Base-by-base conservation (phyloP, 2,888 invertebrate species). In the Aromia moschata region DNA sequence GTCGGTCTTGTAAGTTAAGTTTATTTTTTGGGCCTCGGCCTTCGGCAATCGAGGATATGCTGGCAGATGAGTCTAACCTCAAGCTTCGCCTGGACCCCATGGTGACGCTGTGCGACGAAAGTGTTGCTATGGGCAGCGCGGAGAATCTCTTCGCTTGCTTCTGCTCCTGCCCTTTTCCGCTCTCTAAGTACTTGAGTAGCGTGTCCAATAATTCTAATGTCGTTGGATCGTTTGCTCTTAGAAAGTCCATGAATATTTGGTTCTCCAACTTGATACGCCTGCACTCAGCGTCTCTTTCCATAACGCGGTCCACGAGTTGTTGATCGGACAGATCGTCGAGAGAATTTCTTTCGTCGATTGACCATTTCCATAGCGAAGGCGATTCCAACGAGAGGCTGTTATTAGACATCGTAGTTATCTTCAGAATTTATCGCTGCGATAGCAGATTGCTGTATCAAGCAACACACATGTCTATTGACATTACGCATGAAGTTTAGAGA, bases 1-100 rank as follows among this genome's bases (percentile, higher is more conserved):
- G 16, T 75, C 74, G n/a, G 66, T 70, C 58, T 72, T 74, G 10
- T 68, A 66, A 10, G 67, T 54, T 18, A 70, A 25, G 38, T 70
- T 72, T 7, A 72, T 62, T 44, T 69, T 72, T 1, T 70, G 70
- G 5, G 70, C 72, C 56, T 54, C 62, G 1, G 9, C 68, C 65
- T 49, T 65, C 64, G 25, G 62, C 63, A 2, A 67, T 62, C 1
- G 65, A 65, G 5, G 60, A 58, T 1, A 68, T 18, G 15, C 60
- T 62, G 1, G 62, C 61, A 25, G 56, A 60, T 0, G 68, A 68
- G 25, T 64, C 68, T 16, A 64, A 36, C n/a, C 45, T 49, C 11
- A 57, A 56, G 20, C 58, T 58, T 7, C 60, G 31, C 14, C 62
- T 12, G 2, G 52, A 56, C 1, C 43, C n/a, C 9, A 58, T 40